Base-by-base conservation (phyloP, 2,888 invertebrate genomes). In the Dynastes hyllus region DNA sequence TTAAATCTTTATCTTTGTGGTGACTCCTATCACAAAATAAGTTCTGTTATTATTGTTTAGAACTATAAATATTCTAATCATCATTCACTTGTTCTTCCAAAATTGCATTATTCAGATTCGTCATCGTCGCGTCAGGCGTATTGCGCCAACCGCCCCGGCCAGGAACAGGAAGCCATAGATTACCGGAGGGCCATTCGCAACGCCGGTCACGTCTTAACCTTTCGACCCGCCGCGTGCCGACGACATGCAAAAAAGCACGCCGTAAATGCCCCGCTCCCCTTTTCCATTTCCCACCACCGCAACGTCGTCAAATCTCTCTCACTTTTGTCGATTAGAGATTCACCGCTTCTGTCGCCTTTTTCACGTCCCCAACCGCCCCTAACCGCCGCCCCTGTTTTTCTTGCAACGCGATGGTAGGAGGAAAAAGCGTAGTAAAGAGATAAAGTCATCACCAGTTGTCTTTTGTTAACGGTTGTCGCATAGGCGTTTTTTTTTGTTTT, bases 41-140 rank as follows among this genome's bases (percentile, higher is more conserved):
- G 2, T 2, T 45, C 8, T 2, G 45, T 45, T 45, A 11, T 8
- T 45, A 2, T 45, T 45, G 8, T 45, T 11, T 45, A 45, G 11
- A 11, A 45, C 8, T 11, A 45, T 1, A 45, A 11, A 2, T 1
- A 45, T 45, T 45, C 45, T 11, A 45, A 11, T 53, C 65, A 9
- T 65, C 76, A n/a, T 3, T 29, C 65, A 55, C 78, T 66, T 66
- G 13, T 37, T 16, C 2, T 80, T 79, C 78, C 79, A 77, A 80
- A 81, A 82, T 76, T 80, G 80, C 81, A 81, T 82, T 83, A 82
- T 83, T 83, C 82, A 82, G 82, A 80, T 81, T 83, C 32, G 32
- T 37, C 5, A 37, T 37, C 45, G 45, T 11, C 9, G 11, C 45
- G 8, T 45, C 11, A 11, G 45, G 45, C 45, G 8, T 8, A 45